These are phyloP conservation scores for Athalia cordata DNA, from an alignment of 2,888 invertebrate genomes.

Conservation along the genomic window DNA sequence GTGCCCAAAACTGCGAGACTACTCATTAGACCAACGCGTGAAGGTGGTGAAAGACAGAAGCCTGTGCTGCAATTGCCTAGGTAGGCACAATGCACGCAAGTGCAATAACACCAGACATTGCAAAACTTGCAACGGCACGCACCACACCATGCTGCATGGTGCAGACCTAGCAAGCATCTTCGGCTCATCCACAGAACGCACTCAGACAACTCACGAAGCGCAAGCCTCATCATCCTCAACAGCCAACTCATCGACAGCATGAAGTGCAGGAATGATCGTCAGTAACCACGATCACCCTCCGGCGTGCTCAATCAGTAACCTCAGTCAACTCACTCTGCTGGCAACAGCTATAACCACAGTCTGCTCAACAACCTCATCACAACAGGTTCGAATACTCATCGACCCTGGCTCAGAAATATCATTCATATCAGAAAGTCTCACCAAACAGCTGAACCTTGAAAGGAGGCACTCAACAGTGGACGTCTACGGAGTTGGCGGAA, in stretches of 20 bases:
- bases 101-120: slow-evolving; percentile 13
- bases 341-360: slow-evolving; percentile 36
- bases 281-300: background rate
- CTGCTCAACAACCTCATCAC: slow-evolving; percentile 6
- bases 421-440: slow-evolving; percentile 42
- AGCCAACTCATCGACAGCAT: background rate
- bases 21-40: background rate
- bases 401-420: slow-evolving; percentile 49
- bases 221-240: background rate
- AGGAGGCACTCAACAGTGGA: slow-evolving; percentile 35
- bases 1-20: slow-evolving; percentile 2
- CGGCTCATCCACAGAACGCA: background rate
- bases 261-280: background rate
- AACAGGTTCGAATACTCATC: slow-evolving; percentile 44
- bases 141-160: slow-evolving; percentile 15
- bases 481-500: slow-evolving; percentile 43
- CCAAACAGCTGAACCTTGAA: slow-evolving; percentile 17
- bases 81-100: slow-evolving; percentile 17
- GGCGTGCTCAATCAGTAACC: background rate
- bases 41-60: background rate
- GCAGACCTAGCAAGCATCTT: slow-evolving; percentile 21
- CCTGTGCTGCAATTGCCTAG: slow-evolving; percentile 23
- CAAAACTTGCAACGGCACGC: slow-evolving; percentile 4
- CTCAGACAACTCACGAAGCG: background rate
- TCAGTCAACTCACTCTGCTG: slow-evolving; percentile 35